These are phyloP conservation scores for Hemicentrotus pulcherrimus DNA, from an alignment of 35 echinoderm and acorn worm species.

Conservation along the genomic window DNA sequence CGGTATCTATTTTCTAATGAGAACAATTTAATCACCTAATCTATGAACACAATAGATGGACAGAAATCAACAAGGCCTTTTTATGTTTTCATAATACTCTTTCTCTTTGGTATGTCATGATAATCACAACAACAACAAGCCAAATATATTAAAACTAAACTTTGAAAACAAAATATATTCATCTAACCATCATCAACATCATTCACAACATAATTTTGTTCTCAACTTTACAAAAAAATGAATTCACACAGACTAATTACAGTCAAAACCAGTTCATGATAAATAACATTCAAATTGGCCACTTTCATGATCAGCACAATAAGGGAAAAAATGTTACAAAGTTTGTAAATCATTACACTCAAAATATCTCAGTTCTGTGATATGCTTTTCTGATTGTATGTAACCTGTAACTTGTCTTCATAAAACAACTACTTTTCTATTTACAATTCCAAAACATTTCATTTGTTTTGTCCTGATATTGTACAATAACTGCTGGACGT, in stretches of 20 bases:
- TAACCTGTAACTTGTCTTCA: neutral
- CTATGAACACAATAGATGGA: constrained; percentile 18
- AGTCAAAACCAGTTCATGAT: constrained; percentile 3
- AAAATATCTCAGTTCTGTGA: neutral
- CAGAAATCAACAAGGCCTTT: constrained; percentile 46
- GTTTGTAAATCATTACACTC: neutral
- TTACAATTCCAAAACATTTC: constrained; percentile 19
- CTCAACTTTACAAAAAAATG: constrained; percentile 8
- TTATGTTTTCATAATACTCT: constrained; percentile 18
- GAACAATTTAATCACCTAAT: neutral
- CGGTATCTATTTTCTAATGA: neutral
- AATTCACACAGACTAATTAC: constrained; percentile 15
- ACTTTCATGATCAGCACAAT: neutral
- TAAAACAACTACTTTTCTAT: neutral
- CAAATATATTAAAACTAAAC: constrained; percentile 50
- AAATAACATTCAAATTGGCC: neutral
- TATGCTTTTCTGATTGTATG: neutral
- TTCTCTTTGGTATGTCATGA: constrained; percentile 42
- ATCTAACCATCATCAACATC: neutral
- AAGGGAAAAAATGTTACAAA: neutral
- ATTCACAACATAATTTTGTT: constrained; percentile 14
- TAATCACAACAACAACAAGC: constrained; percentile 25
- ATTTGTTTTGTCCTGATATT: neutral
- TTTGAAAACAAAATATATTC: constrained; percentile 38
- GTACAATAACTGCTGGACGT: neutral